Evolutionary conservation across 1,140 invertebrate species (phyloP).

Genomic region (Parapsyche elsis): DNA sequence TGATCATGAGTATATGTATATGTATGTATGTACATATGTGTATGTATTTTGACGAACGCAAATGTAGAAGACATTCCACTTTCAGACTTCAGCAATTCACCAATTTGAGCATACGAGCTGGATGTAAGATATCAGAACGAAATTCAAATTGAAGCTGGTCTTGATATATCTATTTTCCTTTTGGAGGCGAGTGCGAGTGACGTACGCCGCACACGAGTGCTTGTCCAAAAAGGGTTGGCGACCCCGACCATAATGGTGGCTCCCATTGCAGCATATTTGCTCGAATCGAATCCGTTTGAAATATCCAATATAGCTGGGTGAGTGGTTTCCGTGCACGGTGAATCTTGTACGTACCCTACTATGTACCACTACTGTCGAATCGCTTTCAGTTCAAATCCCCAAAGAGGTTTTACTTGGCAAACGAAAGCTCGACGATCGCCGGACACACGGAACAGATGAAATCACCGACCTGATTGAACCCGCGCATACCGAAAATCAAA

Average conservation of each 20-base stretch:
- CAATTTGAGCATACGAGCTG: too few relatives aligned
- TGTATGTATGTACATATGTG: background rate
- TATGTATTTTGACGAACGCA: background rate
- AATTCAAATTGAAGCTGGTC: too few relatives aligned
- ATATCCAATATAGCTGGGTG: constrained; percentile 48
- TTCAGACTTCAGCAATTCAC: too few relatives aligned
- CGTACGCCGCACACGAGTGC: too few relatives aligned
- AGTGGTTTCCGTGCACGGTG: constrained; percentile 34
- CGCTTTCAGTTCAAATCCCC: constrained; percentile 51
- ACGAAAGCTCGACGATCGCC: constrained; percentile 32
- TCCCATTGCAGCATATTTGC: constrained; percentile 46
- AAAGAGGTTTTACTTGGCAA: constrained; percentile 46
- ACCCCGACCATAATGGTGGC: background rate
- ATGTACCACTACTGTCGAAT: too few relatives aligned
- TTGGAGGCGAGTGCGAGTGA: too few relatives aligned
- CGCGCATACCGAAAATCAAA: background rate
- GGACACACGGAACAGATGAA: background rate
- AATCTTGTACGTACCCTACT: constrained; percentile 49
- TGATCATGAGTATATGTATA: background rate
- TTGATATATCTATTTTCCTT: too few relatives aligned
- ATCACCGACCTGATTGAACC: background rate
- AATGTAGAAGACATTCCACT: too few relatives aligned
- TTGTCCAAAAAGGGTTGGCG: constrained; percentile 17
- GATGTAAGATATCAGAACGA: too few relatives aligned
- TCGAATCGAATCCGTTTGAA: constrained; percentile 52